Evolutionary conservation across 2,888 invertebrate species (phyloP).

Genomic region (Caenorhabditis zanzibari): DNA sequence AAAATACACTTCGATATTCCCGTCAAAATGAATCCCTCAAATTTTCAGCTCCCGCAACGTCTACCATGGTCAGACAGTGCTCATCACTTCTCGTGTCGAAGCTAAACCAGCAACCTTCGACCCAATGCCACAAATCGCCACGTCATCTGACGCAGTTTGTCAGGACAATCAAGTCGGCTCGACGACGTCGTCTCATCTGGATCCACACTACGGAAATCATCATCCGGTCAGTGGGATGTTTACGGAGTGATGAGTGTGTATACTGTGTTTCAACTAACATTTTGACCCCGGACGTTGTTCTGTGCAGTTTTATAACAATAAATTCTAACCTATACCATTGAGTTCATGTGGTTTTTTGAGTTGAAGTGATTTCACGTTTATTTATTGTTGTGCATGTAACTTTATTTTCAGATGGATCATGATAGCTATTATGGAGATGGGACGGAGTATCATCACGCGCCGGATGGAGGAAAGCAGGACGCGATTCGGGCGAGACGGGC

Average conservation of each 20-base stretch:
- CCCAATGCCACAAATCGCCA: not conserved
- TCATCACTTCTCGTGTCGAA: slow-evolving; percentile 51
- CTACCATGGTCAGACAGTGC: slow-evolving; percentile 55
- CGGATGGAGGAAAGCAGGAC: slow-evolving; percentile 3
- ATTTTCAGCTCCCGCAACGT: slow-evolving; percentile 34
- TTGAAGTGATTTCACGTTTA: too few relatives aligned
- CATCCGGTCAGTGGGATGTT: too few relatives aligned
- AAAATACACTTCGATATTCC: too few relatives aligned
- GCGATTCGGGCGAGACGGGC: slow-evolving; percentile 58
- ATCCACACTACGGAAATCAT: not conserved
- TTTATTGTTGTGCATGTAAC: too few relatives aligned
- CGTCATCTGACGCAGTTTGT: not conserved
- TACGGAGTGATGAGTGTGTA: too few relatives aligned
- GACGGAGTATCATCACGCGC: not conserved
- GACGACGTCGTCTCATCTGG: slow-evolving; percentile 1
- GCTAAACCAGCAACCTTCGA: not conserved
- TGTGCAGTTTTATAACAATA: too few relatives aligned
- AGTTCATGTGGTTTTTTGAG: too few relatives aligned
- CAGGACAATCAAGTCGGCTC: slow-evolving; percentile 1
- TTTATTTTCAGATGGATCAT: slow-evolving; percentile 3
- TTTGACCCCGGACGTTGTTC: too few relatives aligned
- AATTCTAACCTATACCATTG: too few relatives aligned
- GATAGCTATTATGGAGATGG: not conserved
- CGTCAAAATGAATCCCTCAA: too few relatives aligned
- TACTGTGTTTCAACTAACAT: too few relatives aligned